Base-by-base conservation (phyloP, 2,797 vertebrate species). In the Apogon hyalosoma region DNA sequence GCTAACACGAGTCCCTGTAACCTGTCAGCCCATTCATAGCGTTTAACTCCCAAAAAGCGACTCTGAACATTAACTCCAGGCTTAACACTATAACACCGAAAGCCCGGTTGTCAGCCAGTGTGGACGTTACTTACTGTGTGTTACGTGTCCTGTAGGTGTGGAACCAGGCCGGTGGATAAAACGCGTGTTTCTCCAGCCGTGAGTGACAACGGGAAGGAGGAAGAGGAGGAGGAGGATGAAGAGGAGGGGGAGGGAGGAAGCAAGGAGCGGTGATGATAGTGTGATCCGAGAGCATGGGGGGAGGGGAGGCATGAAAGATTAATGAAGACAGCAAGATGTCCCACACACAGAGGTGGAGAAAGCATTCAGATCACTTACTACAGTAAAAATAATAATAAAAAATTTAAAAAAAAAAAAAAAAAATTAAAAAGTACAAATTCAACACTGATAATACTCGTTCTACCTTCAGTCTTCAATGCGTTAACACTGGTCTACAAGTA, bases 41-140 rank as follows among this genome's bases (percentile, higher is more conserved):
- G 33, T 36, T 19, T 4, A 0, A 47, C 16, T 46, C n/a, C 45
- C 31, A 6, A 39, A 45, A 21, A 7, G n/a, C 7, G 3, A 3
- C 24, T 46, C 33, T 46, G 7, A 19, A 7, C 21, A 18, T 4
- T 12, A 21, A 16, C 15, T 13, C 33, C 10, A 14, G 11, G 8
- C n/a, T 13, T 21, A 6, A 3, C n/a, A n/a, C 6, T 2, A 42
- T 1, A 7, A 18, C 14, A 3, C 7, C n/a, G n/a, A 55, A 41
- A 3, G 0, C 8, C 1, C 1, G 6, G 0, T 54, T 80, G 82
- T 64, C 74, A 69, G 39, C 1, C 47, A 6, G 15, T 3, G 15
- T 15, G 4, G 8, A 14, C 49, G 11, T 16, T 56, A 92, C 92
- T 91, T 91, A 92, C 92, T 82, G 52, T 73, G 62, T 53, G 59